Conservation (phyloP, 2,888 invertebrate species). For the Myathropa florea region DNA sequence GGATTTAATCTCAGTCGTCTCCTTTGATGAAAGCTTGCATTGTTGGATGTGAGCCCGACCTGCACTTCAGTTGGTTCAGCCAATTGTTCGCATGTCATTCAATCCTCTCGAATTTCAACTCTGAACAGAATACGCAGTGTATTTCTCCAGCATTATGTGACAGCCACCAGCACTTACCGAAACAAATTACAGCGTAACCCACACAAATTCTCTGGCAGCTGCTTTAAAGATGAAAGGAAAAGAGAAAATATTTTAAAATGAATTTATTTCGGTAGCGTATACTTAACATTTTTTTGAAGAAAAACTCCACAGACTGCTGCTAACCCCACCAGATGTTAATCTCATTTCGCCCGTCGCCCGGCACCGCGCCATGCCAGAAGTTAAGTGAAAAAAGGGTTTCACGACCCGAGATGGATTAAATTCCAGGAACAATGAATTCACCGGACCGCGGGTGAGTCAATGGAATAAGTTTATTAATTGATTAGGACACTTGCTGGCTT, state of each 20-base stretch:
- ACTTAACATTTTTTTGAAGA: background rate
- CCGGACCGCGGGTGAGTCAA: background rate
- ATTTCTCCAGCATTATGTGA: background rate
- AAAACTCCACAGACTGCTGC: background rate
- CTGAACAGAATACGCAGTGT: background rate
- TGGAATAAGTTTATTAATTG: background rate
- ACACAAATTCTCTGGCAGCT: background rate
- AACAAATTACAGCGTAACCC: background rate
- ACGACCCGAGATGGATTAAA: background rate
- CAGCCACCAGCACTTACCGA: background rate
- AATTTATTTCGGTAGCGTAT: background rate
- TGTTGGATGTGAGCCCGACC: too few relatives aligned
- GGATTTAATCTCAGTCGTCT: background rate
- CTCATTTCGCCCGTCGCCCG: background rate
- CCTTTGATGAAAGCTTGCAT: too few relatives aligned
- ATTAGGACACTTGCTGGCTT: background rate
- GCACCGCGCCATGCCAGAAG: background rate
- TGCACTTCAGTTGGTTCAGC: background rate
- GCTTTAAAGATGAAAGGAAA: background rate
- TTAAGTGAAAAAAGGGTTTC: background rate
- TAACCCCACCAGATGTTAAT: background rate
- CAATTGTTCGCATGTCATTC: background rate
- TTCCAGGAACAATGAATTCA: background rate
- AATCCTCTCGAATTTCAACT: background rate
- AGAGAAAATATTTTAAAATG: background rate